These are phyloP conservation scores for Didymodactylos carnosus DNA, from an alignment of 2,888 invertebrate genomes.

Conservation along the genomic window DNA sequence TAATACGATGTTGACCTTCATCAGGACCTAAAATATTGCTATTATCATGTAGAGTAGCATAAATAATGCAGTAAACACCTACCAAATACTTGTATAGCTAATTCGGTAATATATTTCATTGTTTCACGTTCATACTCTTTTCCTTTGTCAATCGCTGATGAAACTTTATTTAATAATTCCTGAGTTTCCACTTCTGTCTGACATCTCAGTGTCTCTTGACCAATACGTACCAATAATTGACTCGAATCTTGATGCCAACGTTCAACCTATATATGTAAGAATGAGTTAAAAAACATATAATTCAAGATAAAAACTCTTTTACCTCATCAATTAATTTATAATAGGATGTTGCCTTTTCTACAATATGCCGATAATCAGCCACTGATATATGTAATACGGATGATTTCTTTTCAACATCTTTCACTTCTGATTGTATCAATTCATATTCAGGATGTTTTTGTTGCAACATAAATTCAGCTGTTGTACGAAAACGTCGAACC, in stretches of 20 bases:
- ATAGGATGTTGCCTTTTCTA: constrained; percentile 45
- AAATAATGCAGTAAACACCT: too few species aligned
- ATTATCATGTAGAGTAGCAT: not conserved
- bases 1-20: not conserved
- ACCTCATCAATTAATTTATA: not conserved
- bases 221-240: constrained; percentile 45
- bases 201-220: constrained; percentile 45
- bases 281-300: not conserved
- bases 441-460: constrained; percentile 32
- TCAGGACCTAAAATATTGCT: not conserved
- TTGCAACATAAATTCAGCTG: constrained; percentile 42
- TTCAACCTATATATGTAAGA: constrained; percentile 39
- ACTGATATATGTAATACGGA: constrained; percentile 48
- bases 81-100: constrained; percentile 44
- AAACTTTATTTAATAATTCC: constrained; percentile 35
- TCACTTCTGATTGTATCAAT: constrained; percentile 44
- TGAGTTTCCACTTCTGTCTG: constrained; percentile 44
- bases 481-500: constrained; percentile 48
- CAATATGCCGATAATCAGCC: constrained; percentile 44
- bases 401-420: constrained; percentile 48
- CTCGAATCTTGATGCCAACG: constrained; percentile 51
- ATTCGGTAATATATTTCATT: constrained; percentile 43
- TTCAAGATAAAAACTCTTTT: not conserved
- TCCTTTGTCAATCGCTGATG: not conserved
- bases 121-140: constrained; percentile 33